Evolutionary conservation across 2,888 invertebrate species (phyloP).

Genomic region (Chymomyza amoena): DNA sequence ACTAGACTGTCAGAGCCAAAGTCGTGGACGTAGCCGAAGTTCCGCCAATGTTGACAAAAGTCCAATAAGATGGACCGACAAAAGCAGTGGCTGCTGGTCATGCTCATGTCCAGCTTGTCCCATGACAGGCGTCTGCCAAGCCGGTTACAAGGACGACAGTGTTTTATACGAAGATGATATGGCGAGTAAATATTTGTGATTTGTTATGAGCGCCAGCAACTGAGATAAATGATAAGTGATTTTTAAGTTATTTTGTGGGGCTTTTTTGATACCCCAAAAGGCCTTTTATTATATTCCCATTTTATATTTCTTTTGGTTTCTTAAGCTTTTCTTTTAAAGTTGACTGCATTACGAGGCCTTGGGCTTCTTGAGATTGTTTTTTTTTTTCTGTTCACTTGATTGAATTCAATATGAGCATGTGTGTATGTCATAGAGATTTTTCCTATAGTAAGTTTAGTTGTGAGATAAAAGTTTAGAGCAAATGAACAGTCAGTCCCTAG

Average conservation of each 20-base stretch:
- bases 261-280: not conserved
- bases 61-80: constrained; percentile 54
- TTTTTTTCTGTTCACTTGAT: not conserved
- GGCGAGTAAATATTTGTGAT: constrained; percentile 70
- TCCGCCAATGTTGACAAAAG: constrained; percentile 62
- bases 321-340: not conserved
- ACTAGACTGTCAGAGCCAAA: too few species aligned
- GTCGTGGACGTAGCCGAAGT: not conserved
- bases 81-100: constrained; percentile 2
- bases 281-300: constrained; percentile 18
- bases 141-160: constrained; percentile 27
- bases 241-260: constrained; percentile 52
- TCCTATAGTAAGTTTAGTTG: too few species aligned
- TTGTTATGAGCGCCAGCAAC: constrained; percentile 60
- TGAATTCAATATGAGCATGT: too few species aligned
- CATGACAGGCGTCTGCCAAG: constrained; percentile 11
- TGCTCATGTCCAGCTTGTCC: constrained; percentile 17
- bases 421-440: too few species aligned
- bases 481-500: too few species aligned
- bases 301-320: not conserved
- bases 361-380: not conserved
- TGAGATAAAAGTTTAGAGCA: too few species aligned
- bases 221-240: constrained; percentile 69
- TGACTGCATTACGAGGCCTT: not conserved
- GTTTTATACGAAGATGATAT: constrained; percentile 69